Evolutionary conservation across 2,888 invertebrate genomes (phyloP), one percentile per base, ranked within the genome.

Genomic region (Drosophila demipolita): DNA sequence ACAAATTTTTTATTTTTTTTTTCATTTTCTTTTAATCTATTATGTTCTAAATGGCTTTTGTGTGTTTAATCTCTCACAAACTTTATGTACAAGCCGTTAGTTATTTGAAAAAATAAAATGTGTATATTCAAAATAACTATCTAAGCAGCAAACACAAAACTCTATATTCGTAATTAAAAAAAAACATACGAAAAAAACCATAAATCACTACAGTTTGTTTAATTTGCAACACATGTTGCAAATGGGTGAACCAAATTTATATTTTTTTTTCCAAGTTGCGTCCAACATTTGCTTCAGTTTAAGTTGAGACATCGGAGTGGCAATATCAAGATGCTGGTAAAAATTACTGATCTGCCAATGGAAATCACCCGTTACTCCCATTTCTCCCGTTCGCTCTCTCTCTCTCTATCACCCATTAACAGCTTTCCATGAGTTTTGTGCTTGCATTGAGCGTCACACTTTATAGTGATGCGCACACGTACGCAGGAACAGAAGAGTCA

Each of bases 111-210:
- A 68, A 74, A 33, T 61, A 40, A 77, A 71, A 79, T 77, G 71
- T 69, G 69, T 73, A 80, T 73, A 80, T 71, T 63, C 82, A 77
- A 73, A 73, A 70, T 58, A 75, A 75, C 73, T 74, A 77, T 79
- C 81, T 17, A 60, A 60, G 54, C 59, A 77, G 60, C 57, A 87
- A 86, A 85, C 73, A 79, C 66, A 74, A 73, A 89, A 78, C 53
- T 86, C 78, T 88, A 89, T 89, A 86, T 86, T 86, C 87, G 57
- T 82, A 89, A 45, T 45, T 23, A 45, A 79, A 89, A 87, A 77
- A 64, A 63, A 77, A 66, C 49, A 54, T 45, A 32, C 33, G 45
- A 57, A 73, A 59, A 73, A 61, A 76, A 29, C 38, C 63, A 79
- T 73, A 66, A 75, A 75, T 68, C 42, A 67, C n/a, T 17, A 48